Base-by-base conservation (phyloP, 2,113 vertebrate genomes). In the Isurus oxyrinchus region DNA sequence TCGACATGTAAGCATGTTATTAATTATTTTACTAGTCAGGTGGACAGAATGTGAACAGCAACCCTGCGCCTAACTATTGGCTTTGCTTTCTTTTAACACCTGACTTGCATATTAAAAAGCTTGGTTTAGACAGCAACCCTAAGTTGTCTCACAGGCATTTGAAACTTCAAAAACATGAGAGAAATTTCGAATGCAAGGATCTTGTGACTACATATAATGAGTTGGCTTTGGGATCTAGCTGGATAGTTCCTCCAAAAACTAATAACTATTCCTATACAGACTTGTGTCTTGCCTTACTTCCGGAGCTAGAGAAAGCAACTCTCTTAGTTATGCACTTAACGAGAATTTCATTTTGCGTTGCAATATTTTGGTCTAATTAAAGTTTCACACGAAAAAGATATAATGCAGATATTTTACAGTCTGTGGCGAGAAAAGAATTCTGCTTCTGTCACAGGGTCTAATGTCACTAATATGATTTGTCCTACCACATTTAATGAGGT, bases 391-490 rank as follows among this genome's bases (percentile, higher is more conserved):
- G 59, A 94, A 63, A 94, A 63, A 94, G 90, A 94, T 90, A 90
- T 90, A 94, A 94, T 63, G n/a, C 59, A 40, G 59, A 66, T n/a
- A 94, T 63, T 94, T 94, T 57, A 59, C n/a, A 63, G 59, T 94
- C 21, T 8, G 90, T 19, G 19, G 59, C 90, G 23, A 23, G 61
- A 94, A n/a, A 94, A 63, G 90, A 94, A n/a, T n/a, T 63, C 90
- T 94, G 59, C 19, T 63, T 53, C 67, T 55, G 94, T 31, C 66
- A 55, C 5, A 35, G 31, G 44, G 66, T 72, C 27, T 95, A 31
- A 72, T 69, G 94, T 95, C 67, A 72, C 66, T 69, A 95, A 95
- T 95, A 95, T 72, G 67, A 95, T 72, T 95, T 95, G 66, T 72
- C 49, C 66, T 72, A 13, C 94, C 49, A 53, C 27, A 55, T 95